Percentiles rank a stretch among this genome's conserved stretches.
Conservation (phyloP, 2,888 invertebrate species). For the Drosophila sordidapex region DNA sequence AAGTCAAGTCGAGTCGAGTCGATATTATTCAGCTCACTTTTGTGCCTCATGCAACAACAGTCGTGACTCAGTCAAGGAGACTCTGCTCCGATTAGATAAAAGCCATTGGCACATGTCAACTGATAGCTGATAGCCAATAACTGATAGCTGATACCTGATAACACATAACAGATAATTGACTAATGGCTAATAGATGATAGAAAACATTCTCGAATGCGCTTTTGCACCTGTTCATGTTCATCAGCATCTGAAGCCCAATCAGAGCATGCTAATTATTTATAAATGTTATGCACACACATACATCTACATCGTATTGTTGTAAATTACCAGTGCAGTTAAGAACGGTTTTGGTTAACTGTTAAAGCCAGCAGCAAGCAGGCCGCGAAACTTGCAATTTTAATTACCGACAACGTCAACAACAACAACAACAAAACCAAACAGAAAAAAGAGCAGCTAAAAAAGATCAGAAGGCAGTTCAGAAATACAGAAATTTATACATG, state of each 20-base stretch:
- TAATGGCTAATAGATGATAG: neutral
- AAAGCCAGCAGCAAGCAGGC: conserved; percentile 6
- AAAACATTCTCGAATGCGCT: neutral
- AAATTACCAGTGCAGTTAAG: conserved; percentile 21
- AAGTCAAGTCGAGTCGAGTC: conserved; percentile 18
- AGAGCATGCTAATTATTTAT: conserved; percentile 38
- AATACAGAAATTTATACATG: neutral
- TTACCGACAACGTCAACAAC: conserved; percentile 6
- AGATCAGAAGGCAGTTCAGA: neutral
- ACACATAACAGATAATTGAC: neutral
- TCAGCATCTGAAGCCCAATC: conserved; percentile 15
- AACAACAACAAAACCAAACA: neutral
- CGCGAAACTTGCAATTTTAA: conserved; percentile 43
- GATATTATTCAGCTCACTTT: neutral
- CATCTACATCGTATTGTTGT: neutral
- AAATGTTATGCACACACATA: conserved; percentile 2
- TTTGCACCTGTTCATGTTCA: neutral
- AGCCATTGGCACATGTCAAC: conserved; percentile 38
- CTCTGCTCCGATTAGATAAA: conserved; percentile 37
- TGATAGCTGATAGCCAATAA: conserved; percentile 25
- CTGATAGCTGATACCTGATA: conserved; percentile 10
- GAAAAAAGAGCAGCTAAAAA: neutral
- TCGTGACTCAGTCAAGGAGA: conserved; percentile 22
- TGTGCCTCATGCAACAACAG: neutral
- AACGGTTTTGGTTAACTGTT: conserved; percentile 31